Conservation (phyloP, 2,113 vertebrate species). For the Stegastes partitus region DNA sequence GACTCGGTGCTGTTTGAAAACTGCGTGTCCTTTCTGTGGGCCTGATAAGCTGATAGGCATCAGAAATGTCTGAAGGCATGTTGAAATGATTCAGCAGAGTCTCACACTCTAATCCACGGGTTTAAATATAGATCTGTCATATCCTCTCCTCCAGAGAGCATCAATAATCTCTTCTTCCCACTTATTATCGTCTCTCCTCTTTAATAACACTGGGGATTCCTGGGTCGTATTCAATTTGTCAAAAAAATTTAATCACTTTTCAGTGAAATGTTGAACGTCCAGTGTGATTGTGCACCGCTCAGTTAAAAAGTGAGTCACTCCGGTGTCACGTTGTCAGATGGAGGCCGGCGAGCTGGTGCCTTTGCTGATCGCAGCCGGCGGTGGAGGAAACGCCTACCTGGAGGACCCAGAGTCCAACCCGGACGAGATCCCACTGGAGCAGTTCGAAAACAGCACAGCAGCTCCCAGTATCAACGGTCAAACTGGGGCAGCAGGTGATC, state of each 20-base stretch:
- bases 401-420: constrained; percentile 83
- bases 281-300: background rate
- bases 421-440: constrained; percentile 83
- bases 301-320: too few species aligned
- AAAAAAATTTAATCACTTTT: background rate
- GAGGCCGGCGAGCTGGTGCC: constrained; percentile 86
- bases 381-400: constrained; percentile 92
- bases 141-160: background rate
- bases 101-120: background rate
- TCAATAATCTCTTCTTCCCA: background rate
- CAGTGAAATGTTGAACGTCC: background rate
- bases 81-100: background rate
- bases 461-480: constrained; percentile 85
- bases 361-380: constrained; percentile 91
- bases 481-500: constrained; percentile 85
- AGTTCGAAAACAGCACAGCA: constrained; percentile 87
- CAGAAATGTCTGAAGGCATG: constrained; percentile 12
- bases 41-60: background rate
- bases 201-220: background rate
- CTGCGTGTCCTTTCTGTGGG: background rate
- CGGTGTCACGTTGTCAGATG: constrained; percentile 75
- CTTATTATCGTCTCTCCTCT: constrained; percentile 7
- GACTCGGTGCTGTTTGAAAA: background rate
- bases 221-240: background rate
- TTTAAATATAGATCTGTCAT: constrained; percentile 13